Conservation (phyloP, 2,888 invertebrate species). For the Agrochola circellaris region DNA sequence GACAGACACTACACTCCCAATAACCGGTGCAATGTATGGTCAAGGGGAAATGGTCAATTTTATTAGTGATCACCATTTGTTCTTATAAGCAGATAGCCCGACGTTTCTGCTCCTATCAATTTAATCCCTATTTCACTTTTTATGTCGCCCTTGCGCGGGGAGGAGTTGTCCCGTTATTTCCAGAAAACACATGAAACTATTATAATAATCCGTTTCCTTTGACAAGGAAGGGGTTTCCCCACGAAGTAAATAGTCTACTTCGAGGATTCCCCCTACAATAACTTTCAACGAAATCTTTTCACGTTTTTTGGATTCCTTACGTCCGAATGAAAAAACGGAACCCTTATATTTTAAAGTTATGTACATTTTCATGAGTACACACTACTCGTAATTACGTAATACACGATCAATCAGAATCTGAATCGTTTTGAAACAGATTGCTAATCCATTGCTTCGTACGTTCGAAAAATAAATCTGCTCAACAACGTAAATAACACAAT, state of each 20-base stretch:
- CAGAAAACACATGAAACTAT: background rate
- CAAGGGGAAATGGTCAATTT: conserved; percentile 15
- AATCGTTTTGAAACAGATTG: too few relatives aligned
- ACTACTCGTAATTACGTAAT: too few relatives aligned
- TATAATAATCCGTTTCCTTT: background rate
- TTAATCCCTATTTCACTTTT: background rate
- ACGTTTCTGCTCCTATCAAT: background rate
- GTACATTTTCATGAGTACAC: background rate
- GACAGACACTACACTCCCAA: background rate
- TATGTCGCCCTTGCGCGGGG: background rate
- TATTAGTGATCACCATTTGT: too few relatives aligned
- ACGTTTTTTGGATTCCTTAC: background rate
- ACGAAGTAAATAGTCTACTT: background rate
- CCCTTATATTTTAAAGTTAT: background rate
- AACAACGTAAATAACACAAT: too few relatives aligned
- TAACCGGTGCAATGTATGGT: background rate
- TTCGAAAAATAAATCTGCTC: too few relatives aligned
- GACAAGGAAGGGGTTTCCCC: background rate
- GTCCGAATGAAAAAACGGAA: too few relatives aligned
- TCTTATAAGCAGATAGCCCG: too few relatives aligned
- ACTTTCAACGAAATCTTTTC: background rate
- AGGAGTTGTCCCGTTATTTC: background rate
- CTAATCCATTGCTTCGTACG: too few relatives aligned
- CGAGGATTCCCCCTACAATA: background rate
- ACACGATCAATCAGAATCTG: too few relatives aligned